Evolutionary conservation across 2,113 vertebrate genomes (phyloP).

Genomic region (Lophochroa leadbeateri): DNA sequence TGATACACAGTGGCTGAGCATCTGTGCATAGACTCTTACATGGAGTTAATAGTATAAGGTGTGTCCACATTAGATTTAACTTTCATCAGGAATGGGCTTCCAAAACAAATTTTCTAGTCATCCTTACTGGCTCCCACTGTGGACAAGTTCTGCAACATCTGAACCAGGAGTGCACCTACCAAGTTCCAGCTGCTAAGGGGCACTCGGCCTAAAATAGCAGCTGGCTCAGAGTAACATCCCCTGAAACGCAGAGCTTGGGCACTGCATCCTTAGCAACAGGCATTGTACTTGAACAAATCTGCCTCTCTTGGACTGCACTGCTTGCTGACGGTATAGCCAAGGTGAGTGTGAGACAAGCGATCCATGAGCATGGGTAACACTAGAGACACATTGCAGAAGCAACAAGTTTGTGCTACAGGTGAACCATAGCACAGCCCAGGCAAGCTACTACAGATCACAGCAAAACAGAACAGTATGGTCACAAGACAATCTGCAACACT

Average conservation of each 20-base stretch:
- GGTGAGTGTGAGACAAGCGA: neutral
- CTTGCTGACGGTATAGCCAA: neutral
- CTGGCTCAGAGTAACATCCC: neutral
- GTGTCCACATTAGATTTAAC: neutral
- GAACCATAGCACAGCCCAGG: neutral
- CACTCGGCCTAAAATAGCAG: neutral
- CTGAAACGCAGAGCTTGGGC: neutral
- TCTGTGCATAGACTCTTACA: neutral
- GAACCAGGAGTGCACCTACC: neutral
- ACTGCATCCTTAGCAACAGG: neutral
- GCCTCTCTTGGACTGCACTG: neutral
- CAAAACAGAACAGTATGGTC: neutral
- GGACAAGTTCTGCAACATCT: neutral
- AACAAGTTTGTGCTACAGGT: neutral
- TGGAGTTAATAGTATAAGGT: neutral
- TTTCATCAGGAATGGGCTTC: neutral
- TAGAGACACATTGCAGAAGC: neutral
- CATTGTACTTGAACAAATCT: neutral
- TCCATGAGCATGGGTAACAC: rapidly evolving
- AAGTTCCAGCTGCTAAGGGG: neutral
- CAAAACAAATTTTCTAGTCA: neutral
- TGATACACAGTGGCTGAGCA: neutral
- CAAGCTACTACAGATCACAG: neutral
- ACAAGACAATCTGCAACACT: neutral
- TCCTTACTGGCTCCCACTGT: neutral